These are phyloP conservation scores for Spheniscus humboldti DNA, from an alignment of 2,797 vertebrate species.

Conservation along the genomic window DNA sequence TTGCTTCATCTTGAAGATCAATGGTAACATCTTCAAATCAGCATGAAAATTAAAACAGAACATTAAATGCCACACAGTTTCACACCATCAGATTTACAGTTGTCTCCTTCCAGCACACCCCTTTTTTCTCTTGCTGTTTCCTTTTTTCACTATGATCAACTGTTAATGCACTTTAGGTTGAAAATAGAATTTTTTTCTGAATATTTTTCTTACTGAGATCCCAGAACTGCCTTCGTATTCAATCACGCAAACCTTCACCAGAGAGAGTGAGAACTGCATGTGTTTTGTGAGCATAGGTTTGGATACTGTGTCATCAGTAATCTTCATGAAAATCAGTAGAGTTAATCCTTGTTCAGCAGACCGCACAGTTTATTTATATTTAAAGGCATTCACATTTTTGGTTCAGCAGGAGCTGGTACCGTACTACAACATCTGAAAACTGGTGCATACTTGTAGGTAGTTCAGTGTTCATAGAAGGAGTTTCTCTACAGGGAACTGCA, in stretches of 20 bases:
- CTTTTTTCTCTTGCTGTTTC: background rate
- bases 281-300: background rate
- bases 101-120: background rate
- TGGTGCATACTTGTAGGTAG: background rate
- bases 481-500: background rate
- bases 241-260: background rate
- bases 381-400: slow-evolving; percentile 5
- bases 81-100: background rate
- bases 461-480: background rate
- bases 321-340: background rate
- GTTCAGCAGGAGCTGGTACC: background rate
- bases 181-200: background rate
- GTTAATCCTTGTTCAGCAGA: slow-evolving; percentile 20
- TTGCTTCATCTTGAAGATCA: background rate
- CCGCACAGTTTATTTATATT: slow-evolving; percentile 20
- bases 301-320: slow-evolving; percentile 1
- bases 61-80: background rate
- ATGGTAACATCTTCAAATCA: background rate
- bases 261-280: background rate
- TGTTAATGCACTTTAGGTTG: background rate
- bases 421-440: background rate
- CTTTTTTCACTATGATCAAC: background rate
- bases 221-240: background rate
- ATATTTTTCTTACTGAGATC: background rate
- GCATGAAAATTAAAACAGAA: background rate